phyloP scores from a whole-genome alignment of 2,797 vertebrate species.

The Epinephelus coioides region DNA sequence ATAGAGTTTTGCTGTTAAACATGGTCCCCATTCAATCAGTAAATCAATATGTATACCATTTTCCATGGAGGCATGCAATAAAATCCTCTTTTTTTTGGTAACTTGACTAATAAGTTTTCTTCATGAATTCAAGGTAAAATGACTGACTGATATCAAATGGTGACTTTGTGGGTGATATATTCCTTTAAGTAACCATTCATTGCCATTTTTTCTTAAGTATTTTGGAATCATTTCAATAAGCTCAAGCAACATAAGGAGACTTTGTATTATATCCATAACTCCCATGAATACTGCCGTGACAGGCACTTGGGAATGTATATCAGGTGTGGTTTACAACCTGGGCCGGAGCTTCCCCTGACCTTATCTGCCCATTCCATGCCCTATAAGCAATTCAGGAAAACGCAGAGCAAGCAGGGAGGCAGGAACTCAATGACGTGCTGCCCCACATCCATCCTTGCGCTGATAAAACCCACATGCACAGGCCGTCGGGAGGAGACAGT shows the following conservation, averaged over 20 bases:
- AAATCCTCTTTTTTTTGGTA: accelerated
- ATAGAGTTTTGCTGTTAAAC: too few species aligned
- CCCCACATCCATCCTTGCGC: slow-evolving; percentile 61
- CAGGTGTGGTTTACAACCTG: slow-evolving; percentile 43
- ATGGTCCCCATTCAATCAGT: too few species aligned
- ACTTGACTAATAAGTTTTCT: too few species aligned
- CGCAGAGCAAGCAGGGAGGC: slow-evolving; percentile 49
- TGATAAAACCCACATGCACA: slow-evolving; percentile 72
- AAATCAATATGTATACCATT: too few species aligned
- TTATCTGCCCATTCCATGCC: slow-evolving; percentile 63
- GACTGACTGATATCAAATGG: too few species aligned
- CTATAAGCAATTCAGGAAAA: slow-evolving; percentile 61
- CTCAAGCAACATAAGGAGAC: not conserved
- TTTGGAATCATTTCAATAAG: not conserved
- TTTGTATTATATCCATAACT: not conserved
- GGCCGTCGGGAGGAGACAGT: slow-evolving; percentile 70
- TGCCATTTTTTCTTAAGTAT: not conserved
- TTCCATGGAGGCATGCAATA: too few species aligned
- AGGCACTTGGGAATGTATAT: slow-evolving; percentile 10
- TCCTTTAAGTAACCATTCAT: not conserved
- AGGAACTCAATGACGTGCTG: slow-evolving; percentile 55
- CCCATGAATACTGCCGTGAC: not conserved
- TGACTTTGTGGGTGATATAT: too few species aligned
- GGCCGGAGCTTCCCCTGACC: slow-evolving; percentile 39
- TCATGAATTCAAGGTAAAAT: too few species aligned